phyloP scores from a whole-genome alignment of 2,113 vertebrate species.

The Sphaerodactylus townsendi region DNA sequence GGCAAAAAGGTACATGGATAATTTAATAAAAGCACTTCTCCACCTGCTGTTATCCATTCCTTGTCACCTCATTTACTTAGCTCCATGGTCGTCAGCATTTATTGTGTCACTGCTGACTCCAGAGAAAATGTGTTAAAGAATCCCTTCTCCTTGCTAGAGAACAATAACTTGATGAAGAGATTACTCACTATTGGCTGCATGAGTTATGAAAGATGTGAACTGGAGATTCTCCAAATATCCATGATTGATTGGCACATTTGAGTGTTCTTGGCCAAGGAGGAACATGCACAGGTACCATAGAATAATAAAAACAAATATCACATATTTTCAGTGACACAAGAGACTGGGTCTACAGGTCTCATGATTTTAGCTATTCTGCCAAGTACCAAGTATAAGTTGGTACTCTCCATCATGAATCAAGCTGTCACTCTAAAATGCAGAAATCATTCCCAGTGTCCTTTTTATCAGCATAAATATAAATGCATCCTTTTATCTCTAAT shows the following conservation, averaged over 20 bases:
- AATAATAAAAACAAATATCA: background rate
- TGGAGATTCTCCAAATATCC: background rate
- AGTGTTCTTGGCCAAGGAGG: background rate
- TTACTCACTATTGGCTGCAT: background rate
- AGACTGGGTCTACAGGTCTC: background rate
- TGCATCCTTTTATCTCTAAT: too few relatives aligned
- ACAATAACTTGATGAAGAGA: background rate
- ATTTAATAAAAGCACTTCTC: conserved; percentile 24
- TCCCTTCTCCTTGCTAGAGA: background rate
- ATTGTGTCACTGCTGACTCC: conserved; percentile 45
- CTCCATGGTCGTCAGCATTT: conserved; percentile 44
- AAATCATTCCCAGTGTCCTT: background rate
- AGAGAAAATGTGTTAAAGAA: conserved; percentile 10
- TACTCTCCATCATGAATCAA: background rate
- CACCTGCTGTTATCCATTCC: conserved; percentile 46
- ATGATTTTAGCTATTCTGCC: background rate
- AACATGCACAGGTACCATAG: background rate
- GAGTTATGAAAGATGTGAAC: background rate
- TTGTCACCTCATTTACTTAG: conserved; percentile 3
- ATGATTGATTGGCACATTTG: background rate
- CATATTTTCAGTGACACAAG: background rate
- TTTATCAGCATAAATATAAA: too few relatives aligned
- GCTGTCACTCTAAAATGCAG: background rate
- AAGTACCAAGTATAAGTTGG: background rate
- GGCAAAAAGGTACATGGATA: conserved; percentile 34